Percentiles rank a stretch among this genome's conserved stretches.
These are phyloP conservation scores for Drepanosiphum platanoidis DNA, from an alignment of 2,888 invertebrate species.

Conservation along the genomic window DNA sequence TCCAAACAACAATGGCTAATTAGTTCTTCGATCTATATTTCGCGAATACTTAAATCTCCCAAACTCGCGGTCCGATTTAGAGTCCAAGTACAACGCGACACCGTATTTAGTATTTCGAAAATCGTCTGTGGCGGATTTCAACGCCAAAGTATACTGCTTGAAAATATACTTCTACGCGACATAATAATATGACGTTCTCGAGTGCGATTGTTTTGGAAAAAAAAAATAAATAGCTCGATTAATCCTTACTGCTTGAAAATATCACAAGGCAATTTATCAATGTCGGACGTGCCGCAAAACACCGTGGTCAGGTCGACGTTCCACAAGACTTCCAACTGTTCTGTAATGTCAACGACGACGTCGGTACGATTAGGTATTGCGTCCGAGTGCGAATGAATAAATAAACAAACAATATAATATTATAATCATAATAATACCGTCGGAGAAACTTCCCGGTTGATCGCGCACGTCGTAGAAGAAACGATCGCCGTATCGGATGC, in stretches of 20 bases:
- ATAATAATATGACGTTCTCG: no score
- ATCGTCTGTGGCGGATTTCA: no score
- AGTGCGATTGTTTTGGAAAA: background rate
- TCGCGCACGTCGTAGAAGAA: constrained; percentile 94
- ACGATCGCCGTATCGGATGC: constrained; percentile 87
- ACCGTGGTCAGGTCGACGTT: background rate
- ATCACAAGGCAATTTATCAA: background rate
- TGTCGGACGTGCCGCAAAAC: background rate
- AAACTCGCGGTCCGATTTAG: no score
- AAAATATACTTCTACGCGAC: no score
- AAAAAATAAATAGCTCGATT: background rate
- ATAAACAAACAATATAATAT: background rate
- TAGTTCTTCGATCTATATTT: no score
- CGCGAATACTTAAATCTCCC: no score
- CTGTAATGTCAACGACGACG: background rate
- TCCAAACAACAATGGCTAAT: no score
- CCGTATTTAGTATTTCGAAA: no score
- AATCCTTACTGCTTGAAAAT: background rate
- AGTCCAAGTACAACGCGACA: no score
- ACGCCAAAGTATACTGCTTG: no score
- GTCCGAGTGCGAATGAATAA: no score
- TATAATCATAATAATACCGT: constrained; percentile 66
- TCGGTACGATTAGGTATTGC: no score
- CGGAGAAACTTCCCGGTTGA: constrained; percentile 89
- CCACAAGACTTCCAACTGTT: constrained; percentile 22